A percentile compares a stretch with the other conserved stretches of the same genome.
Conservation (phyloP, 2,113 vertebrate genomes). For the Brienomyrus longianalis region DNA sequence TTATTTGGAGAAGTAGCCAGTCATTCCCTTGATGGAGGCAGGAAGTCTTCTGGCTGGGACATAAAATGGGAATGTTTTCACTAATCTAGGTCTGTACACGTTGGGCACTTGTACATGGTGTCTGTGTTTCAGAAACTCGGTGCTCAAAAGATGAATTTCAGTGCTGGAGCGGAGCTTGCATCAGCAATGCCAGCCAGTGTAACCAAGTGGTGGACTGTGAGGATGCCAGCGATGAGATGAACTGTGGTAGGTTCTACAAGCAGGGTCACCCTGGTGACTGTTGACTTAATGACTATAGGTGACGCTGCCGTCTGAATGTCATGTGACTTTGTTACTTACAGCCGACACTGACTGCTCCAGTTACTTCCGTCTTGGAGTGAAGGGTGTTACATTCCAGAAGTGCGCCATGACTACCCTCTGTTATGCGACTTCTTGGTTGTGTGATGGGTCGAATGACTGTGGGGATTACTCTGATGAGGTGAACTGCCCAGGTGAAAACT, state of each 20-base stretch:
- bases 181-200: slow-evolving; percentile 86
- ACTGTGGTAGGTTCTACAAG: slow-evolving; percentile 76
- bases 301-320: background rate
- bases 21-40: background rate
- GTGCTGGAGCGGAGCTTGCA: slow-evolving; percentile 82
- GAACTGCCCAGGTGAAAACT: slow-evolving; percentile 78
- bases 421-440: slow-evolving; percentile 82
- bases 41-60: background rate
- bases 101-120: background rate
- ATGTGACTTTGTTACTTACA: slow-evolving; percentile 37
- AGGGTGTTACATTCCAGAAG: slow-evolving; percentile 76
- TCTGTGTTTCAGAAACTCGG: slow-evolving; percentile 67
- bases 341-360: slow-evolving; percentile 84
- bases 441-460: slow-evolving; percentile 87
- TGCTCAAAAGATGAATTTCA: slow-evolving; percentile 77
- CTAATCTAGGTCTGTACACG: background rate
- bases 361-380: slow-evolving; percentile 88
- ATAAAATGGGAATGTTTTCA: background rate
- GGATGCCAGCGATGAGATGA: slow-evolving; percentile 88
- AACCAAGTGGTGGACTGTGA: slow-evolving; percentile 89
- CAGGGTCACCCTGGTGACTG: background rate
- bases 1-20: background rate
- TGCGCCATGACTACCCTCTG: slow-evolving; percentile 88
- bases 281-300: background rate
- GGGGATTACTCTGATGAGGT: slow-evolving; percentile 89